These are phyloP conservation scores for Aleadryas rufinucha DNA, from an alignment of 2,113 vertebrate species.

Conservation along the genomic window DNA sequence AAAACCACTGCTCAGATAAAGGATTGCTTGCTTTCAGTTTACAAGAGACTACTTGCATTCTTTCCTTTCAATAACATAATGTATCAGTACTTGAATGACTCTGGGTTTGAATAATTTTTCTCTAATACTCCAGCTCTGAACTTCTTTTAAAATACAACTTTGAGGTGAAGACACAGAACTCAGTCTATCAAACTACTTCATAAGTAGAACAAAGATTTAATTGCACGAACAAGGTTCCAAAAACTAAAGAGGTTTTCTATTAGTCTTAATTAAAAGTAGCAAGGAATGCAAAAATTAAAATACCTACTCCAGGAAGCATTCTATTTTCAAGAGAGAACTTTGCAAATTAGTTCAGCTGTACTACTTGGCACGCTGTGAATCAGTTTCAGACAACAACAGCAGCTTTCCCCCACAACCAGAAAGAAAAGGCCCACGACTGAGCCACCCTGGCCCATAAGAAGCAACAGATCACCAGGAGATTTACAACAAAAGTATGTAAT, in stretches of 20 bases:
- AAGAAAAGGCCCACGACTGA: not conserved
- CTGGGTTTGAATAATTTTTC: not conserved
- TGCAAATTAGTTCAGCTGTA: slow-evolving; percentile 11
- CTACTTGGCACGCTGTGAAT: slow-evolving; percentile 1
- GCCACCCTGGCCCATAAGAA: not conserved
- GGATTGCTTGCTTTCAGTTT: not conserved
- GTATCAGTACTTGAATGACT: not conserved
- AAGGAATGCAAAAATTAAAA: slow-evolving; percentile 13
- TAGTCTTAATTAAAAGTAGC: slow-evolving; percentile 2
- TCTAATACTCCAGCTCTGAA: not conserved
- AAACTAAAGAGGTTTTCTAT: not conserved
- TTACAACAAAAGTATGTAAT: not conserved
- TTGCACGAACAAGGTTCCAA: not conserved
- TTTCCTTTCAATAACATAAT: not conserved
- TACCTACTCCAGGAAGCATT: not conserved
- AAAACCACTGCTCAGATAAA: not conserved
- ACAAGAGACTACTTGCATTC: not conserved
- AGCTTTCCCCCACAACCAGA: not conserved
- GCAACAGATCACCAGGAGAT: not conserved
- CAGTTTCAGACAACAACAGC: not conserved
- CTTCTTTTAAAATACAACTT: not conserved
- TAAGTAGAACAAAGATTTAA: not conserved
- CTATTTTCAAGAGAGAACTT: slow-evolving; percentile 8
- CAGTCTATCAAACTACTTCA: not conserved
- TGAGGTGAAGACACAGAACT: not conserved